A percentile compares a stretch with the other conserved stretches of the same genome.
Conservation (phyloP, 2,888 invertebrate genomes). For the Ophraella communa region DNA sequence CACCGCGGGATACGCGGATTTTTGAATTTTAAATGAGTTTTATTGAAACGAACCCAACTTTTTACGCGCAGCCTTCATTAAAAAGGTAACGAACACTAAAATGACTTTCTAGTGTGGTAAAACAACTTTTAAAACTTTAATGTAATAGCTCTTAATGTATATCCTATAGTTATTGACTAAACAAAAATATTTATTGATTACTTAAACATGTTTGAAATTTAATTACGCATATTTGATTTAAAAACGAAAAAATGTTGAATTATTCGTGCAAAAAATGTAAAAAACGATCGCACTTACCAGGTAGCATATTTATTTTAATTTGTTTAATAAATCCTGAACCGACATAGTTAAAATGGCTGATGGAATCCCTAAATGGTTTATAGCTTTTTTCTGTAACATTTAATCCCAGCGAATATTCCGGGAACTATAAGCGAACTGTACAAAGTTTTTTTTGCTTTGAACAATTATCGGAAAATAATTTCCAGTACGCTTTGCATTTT, state of each 20-base stretch:
- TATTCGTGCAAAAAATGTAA: too few relatives aligned
- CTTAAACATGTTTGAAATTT: too few relatives aligned
- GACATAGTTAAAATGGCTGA: neutral
- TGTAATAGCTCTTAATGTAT: neutral
- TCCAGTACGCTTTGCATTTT: slow-evolving; percentile 4
- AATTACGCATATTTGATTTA: too few relatives aligned
- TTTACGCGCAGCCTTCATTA: neutral
- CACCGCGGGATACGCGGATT: slow-evolving; percentile 7
- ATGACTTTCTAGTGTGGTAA: neutral
- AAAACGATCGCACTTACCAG: too few relatives aligned
- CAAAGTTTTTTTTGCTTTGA: slow-evolving; percentile 4
- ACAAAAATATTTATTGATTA: too few relatives aligned
- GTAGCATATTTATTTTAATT: neutral
- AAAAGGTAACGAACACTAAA: neutral
- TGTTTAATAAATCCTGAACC: neutral
- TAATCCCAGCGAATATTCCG: neutral
- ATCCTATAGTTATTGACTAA: neutral
- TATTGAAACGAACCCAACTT: slow-evolving; percentile 7
- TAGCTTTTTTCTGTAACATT: neutral
- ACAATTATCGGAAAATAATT: slow-evolving; percentile 12
- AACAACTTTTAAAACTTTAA: neutral
- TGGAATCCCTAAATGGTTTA: neutral
- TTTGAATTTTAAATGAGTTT: slow-evolving; percentile 20
- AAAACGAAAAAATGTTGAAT: too few relatives aligned
- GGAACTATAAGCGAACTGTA: neutral